Conservation (phyloP, 2,113 vertebrate genomes). For the Carettochelys insculpta region DNA sequence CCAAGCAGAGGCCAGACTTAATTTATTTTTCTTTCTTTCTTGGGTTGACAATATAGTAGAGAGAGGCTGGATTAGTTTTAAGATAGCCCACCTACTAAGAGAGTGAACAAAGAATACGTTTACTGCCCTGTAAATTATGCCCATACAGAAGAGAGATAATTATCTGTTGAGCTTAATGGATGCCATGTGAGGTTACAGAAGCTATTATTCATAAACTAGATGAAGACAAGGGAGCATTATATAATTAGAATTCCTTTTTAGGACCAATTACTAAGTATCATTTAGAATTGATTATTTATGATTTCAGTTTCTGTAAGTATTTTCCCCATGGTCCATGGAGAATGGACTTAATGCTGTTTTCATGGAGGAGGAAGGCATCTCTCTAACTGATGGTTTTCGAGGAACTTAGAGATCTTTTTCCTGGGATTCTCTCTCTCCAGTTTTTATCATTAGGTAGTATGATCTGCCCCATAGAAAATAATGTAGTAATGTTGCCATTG, state of each 20-base stretch:
- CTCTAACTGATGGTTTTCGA: neutral
- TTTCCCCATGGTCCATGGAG: neutral
- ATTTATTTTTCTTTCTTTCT: neutral
- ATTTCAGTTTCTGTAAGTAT: slow-evolving; percentile 68
- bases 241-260: slow-evolving; percentile 67
- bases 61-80: neutral
- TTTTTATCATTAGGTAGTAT: neutral
- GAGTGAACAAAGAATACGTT: slow-evolving; percentile 46
- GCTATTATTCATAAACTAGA: slow-evolving; percentile 63
- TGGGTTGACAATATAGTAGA: slow-evolving; percentile 8
- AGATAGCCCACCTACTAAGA: neutral
- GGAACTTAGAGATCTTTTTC: neutral
- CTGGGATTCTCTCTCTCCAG: neutral
- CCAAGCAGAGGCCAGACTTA: neutral
- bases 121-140: slow-evolving; percentile 65
- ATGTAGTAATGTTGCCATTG: neutral
- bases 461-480: neutral
- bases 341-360: neutral
- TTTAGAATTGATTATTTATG: slow-evolving; percentile 66
- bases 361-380: neutral
- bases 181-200: slow-evolving; percentile 57
- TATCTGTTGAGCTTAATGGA: slow-evolving; percentile 66
- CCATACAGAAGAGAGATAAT: slow-evolving; percentile 65
- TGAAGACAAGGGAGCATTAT: slow-evolving; percentile 57
- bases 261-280: slow-evolving; percentile 62